Evolutionary conservation across 2,888 invertebrate genomes (phyloP), one percentile per base, ranked within the genome.

Genomic region (Lasius platythorax): DNA sequence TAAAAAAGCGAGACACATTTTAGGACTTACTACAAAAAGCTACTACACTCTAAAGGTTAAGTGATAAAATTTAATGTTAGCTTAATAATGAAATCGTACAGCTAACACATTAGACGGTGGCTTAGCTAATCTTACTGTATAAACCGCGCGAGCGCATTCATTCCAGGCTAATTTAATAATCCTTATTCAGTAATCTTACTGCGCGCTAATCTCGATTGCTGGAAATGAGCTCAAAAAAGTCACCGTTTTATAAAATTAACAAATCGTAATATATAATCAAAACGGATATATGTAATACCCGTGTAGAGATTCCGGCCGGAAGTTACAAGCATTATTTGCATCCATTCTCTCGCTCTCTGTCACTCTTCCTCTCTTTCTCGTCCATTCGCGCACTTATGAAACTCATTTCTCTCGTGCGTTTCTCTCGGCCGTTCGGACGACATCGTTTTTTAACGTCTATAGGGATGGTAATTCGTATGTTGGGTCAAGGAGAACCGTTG

Each of bases 401-500:
- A 81, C 33, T 46, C 63, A 46, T 63, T 72, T 84, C 53, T 67
- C 56, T 72, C 61, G 58, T 46, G 53, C 74, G 68, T 76, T 78
- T 78, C 70, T 76, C 83, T 63, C 82, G 83, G 61, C 83, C 85
- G 66, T 79, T 85, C 82, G 87, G 86, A 87, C 83, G 88, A 72
- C 58, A 82, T 88, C 83, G 61, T 86, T 83, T 61, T 90, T 90
- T 94, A 95, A 85, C 96, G 95, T 93, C 96, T 94, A 93, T 96
- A 96, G 75, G 96, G 96, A 93, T 96, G 96, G 92, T 95, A 96
- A 91, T 95, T 95, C 87, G 95, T 95, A 87, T 95, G 94, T 89
- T 95, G 95, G 90, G 93, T 93, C 84, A 95, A 93, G 92, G 95
- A 95, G 87, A 95, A 95, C 86, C 96, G 94, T 93, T 95, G 95